Evolutionary conservation across 2,888 invertebrate species (phyloP).

Genomic region (Bugula neritina): DNA sequence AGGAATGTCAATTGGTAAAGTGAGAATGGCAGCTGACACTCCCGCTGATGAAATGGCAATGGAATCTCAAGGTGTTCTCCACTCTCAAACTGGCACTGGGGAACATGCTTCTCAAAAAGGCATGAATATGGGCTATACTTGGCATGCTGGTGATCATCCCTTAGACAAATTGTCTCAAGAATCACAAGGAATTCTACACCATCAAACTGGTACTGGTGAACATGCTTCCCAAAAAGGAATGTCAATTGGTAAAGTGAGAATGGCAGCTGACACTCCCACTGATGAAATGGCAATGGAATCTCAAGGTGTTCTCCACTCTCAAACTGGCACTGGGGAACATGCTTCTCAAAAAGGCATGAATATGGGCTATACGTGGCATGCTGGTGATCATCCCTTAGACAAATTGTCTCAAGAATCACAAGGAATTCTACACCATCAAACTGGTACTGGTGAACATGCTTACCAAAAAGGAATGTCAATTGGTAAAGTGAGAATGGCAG

Average conservation of each 20-base stretch:
- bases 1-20: not conserved
- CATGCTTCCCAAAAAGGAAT: not conserved
- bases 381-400: not conserved
- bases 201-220: not conserved
- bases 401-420: not conserved
- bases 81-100: not conserved
- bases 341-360: conserved; percentile 19
- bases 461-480: conserved; percentile 18
- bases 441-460: not conserved
- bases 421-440: not conserved
- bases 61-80: conserved; percentile 7
- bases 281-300: not conserved
- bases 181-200: conserved; percentile 7
- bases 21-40: not conserved
- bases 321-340: not conserved
- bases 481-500: not conserved
- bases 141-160: conserved; percentile 10
- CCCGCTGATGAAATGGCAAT: not conserved
- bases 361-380: not conserved
- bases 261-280: not conserved
- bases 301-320: not conserved
- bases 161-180: not conserved
- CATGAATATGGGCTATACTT: not conserved
- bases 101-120: conserved; percentile 12
- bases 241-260: not conserved